A percentile compares a stretch with the other conserved stretches of the same genome.
These are phyloP conservation scores for Cyanoramphus novaezelandiae DNA, from an alignment of 2,113 vertebrate genomes.

Conservation along the genomic window DNA sequence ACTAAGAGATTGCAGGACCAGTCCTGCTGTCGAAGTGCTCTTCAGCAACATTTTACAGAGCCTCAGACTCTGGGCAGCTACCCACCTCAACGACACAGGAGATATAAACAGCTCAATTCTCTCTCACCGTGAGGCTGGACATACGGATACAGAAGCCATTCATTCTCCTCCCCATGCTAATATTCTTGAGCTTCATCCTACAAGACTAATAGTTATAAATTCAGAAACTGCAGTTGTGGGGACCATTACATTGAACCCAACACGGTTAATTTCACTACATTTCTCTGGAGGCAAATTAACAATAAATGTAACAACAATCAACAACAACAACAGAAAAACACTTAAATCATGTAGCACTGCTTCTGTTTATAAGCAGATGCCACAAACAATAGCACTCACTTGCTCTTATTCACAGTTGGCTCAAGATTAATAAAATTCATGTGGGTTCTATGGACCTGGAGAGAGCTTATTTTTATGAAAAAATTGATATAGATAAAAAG, in stretches of 20 bases:
- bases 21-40: background rate
- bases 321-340: background rate
- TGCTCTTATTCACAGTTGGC: background rate
- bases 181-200: background rate
- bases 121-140: background rate
- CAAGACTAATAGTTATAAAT: background rate
- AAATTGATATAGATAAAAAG: background rate
- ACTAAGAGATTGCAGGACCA: background rate
- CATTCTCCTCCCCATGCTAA: no score
- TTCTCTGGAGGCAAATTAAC: background rate
- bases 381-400: background rate
- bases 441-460: background rate
- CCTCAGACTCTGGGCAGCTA: background rate
- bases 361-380: background rate
- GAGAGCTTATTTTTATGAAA: background rate
- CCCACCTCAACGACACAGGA: background rate
- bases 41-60: background rate
- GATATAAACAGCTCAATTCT: background rate
- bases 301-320: background rate
- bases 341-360: background rate
- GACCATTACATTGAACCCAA: accelerated
- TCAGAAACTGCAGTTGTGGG: background rate
- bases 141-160: background rate
- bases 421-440: background rate
- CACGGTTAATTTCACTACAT: background rate